These are phyloP conservation scores for Accipiter cooperii DNA, from an alignment of 2,113 vertebrate species.

Conservation along the genomic window DNA sequence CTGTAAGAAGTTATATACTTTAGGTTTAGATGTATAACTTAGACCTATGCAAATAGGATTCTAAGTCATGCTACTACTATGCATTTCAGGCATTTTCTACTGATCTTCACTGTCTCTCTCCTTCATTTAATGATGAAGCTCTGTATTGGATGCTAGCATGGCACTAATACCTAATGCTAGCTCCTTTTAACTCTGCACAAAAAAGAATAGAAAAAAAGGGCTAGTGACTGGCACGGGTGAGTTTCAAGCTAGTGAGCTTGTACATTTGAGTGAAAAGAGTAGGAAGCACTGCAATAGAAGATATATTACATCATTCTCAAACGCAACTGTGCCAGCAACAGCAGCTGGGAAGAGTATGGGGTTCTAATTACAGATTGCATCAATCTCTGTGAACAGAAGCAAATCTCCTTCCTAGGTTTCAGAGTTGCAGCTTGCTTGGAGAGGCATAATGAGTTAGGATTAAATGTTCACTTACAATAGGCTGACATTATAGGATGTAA, in stretches of 20 bases:
- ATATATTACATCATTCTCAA: slow-evolving; percentile 63
- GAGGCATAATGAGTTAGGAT: slow-evolving; percentile 53
- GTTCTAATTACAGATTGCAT: slow-evolving; percentile 68
- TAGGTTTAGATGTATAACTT: background rate
- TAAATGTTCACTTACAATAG: slow-evolving; percentile 63
- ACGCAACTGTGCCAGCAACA: slow-evolving; percentile 55
- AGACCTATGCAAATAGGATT: background rate
- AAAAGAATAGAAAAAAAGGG: background rate
- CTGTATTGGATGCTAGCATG: background rate
- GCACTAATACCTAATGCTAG: background rate
- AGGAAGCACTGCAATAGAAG: slow-evolving; percentile 33
- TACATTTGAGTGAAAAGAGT: slow-evolving; percentile 31
- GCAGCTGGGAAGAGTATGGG: slow-evolving; percentile 61
- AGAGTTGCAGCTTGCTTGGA: slow-evolving; percentile 50
- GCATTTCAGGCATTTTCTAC: background rate
- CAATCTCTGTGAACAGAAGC: slow-evolving; percentile 61
- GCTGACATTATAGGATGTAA: slow-evolving; percentile 52
- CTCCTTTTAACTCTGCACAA: background rate
- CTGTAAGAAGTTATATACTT: background rate
- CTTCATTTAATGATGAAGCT: background rate
- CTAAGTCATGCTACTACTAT: background rate
- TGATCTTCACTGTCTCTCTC: background rate
- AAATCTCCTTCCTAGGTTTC: slow-evolving; percentile 49
- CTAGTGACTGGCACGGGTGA: background rate
- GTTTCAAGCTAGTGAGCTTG: background rate